Evolutionary conservation across 2,797 vertebrate species (phyloP), one percentile per base, ranked within the genome.

Genomic region (Chaunax sp.): DNA sequence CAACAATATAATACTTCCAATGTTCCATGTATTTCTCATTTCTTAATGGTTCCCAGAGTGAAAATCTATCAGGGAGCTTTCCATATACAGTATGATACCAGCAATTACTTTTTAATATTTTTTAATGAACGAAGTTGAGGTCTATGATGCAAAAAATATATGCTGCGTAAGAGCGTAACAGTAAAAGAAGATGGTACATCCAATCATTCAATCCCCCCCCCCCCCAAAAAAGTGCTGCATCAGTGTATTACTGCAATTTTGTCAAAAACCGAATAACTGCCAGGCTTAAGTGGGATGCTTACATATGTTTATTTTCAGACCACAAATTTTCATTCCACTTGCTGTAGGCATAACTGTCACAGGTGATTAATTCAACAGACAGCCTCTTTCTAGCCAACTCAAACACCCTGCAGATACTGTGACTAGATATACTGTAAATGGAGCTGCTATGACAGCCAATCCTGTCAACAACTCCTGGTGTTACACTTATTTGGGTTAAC

Each of bases 291-390:
- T 49, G 45, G 26, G 38, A 40, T 40, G 4, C 51, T 18, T 46
- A 19, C 55, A 22, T 23, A 16, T 61, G 52, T 50, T 45, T 53
- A 5, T 19, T 3, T 30, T 14, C 5, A 33, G 12, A 30, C 18
- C 3, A 2, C 14, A 30, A 51, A 41, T 41, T 12, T 61, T 43
- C 64, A 18, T 66, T 38, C 43, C 14, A 66, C 53, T 16, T 55
- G 65, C 63, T 78, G 65, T 30, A 67, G 79, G 68, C 37, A 25
- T 41, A 43, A 68, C 67, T 84, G 83, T 83, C 82, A 86, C 76
- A 87, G 77, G 77, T 86, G 69, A 83, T 64, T 45, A 81, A 67
- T 72, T 66, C 63, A 74, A 86, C 74, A 63, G 77, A 75, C 72
- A 71, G 43, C 64, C 59, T 55, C 54, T 46, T 4, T 76, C 72